Evolutionary conservation across 2,797 vertebrate genomes (phyloP).

Genomic region (Petrocephalus sullivani): DNA sequence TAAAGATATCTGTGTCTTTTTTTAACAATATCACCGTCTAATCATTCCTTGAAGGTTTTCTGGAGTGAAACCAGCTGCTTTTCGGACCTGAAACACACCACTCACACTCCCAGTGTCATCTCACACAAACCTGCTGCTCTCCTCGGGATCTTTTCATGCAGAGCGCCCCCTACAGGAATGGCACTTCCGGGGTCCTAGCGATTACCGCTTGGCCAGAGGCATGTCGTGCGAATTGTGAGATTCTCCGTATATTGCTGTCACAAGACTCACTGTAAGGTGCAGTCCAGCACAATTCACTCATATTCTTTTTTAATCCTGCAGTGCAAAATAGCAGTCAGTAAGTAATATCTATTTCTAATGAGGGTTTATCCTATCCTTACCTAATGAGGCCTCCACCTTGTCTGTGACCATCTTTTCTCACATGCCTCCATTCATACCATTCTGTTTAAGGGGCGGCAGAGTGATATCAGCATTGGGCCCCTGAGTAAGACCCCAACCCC

Average conservation of each 20-base stretch:
- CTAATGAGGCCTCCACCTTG: neutral
- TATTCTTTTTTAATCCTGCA: neutral
- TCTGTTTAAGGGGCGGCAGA: neutral
- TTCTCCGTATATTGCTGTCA: neutral
- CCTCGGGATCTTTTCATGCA: neutral
- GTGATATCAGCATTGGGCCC: neutral
- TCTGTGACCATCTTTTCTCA: neutral
- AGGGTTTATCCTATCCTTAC: neutral
- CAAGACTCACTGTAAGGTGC: neutral
- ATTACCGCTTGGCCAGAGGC: neutral
- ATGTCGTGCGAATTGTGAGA: neutral
- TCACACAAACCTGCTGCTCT: conserved; percentile 8
- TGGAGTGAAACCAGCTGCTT: conserved; percentile 25
- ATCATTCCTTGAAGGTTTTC: conserved; percentile 25
- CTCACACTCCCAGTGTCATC: neutral
- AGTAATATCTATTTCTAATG: neutral
- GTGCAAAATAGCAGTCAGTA: neutral
- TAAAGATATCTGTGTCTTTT: conserved; percentile 24
- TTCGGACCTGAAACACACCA: conserved; percentile 8
- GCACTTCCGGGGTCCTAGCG: neutral
- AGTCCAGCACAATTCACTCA: neutral
- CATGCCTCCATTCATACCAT: neutral
- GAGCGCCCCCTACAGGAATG: neutral
- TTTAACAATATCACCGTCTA: conserved; percentile 29
- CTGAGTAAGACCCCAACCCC: neutral